Percentiles rank a stretch among this genome's conserved stretches.
Evolutionary conservation across 53 echinoderm and acorn worm genomes (phyloP).

Genomic region (Antedon mediterranea): DNA sequence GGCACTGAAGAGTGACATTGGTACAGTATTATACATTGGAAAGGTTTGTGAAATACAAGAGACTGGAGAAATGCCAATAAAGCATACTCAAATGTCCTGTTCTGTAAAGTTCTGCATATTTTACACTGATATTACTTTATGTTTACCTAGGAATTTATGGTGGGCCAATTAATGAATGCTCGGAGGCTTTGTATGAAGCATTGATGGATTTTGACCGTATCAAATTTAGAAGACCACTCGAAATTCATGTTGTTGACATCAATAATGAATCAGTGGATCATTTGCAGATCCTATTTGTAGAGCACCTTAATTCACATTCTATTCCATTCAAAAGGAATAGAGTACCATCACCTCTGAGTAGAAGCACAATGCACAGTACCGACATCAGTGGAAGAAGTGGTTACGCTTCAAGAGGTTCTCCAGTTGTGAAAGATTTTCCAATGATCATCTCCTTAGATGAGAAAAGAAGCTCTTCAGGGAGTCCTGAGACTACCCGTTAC

Average conservation of each 20-base stretch:
- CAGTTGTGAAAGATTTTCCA: too few species aligned
- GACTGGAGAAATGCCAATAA: too few species aligned
- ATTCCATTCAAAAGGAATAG: neutral
- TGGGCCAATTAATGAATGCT: slow-evolving; percentile 18
- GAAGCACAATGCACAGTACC: neutral
- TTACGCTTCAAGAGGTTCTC: too few species aligned
- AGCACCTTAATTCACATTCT: neutral
- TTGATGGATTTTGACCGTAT: slow-evolving; percentile 9
- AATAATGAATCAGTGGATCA: neutral
- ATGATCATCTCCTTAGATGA: too few species aligned
- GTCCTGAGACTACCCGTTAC: too few species aligned
- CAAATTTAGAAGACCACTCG: neutral
- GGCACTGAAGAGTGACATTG: too few species aligned
- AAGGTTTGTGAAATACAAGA: too few species aligned
- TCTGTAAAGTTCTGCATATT: too few species aligned
- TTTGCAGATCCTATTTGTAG: neutral
- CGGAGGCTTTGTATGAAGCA: slow-evolving; percentile 25
- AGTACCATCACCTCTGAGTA: neutral
- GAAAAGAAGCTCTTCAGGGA: too few species aligned
- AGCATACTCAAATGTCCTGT: too few species aligned
- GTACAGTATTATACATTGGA: too few species aligned
- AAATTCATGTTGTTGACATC: slow-evolving; percentile 3
- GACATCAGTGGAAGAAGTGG: neutral
- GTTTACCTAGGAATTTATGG: slow-evolving; percentile 32
- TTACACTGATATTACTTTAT: too few species aligned